Evolutionary conservation across 2,113 vertebrate species (phyloP).

Genomic region (Amblyornis subalaris): DNA sequence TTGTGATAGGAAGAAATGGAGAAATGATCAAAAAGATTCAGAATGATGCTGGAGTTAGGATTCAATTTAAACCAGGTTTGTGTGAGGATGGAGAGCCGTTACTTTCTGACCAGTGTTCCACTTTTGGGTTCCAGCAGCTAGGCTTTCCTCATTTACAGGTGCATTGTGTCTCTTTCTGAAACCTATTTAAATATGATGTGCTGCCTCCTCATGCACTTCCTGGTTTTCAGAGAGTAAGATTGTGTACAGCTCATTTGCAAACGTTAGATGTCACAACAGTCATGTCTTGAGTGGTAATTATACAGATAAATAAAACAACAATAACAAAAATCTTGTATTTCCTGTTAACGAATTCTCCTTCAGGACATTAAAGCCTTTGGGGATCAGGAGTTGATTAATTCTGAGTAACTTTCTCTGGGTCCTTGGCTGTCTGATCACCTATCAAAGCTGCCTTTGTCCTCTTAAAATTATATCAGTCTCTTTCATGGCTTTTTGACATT

Average conservation of each 20-base stretch:
- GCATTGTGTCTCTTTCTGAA: constrained; percentile 27
- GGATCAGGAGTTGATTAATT: constrained; percentile 66
- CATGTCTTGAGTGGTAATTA: neutral
- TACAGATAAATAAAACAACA: neutral
- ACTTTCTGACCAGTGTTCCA: neutral
- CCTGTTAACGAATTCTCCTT: constrained; percentile 7
- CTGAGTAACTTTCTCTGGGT: constrained; percentile 59
- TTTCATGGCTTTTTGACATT: constrained; percentile 21
- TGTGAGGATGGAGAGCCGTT: constrained; percentile 34
- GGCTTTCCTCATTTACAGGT: neutral
- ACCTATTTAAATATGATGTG: neutral
- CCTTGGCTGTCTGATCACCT: constrained; percentile 68
- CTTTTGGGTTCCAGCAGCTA: constrained; percentile 13
- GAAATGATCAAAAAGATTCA: constrained; percentile 99
- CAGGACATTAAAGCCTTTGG: constrained; percentile 58
- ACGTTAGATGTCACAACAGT: neutral
- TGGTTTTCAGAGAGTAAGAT: constrained; percentile 24
- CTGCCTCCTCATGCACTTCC: constrained; percentile 11
- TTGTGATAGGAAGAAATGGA: constrained; percentile 96
- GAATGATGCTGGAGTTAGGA: constrained; percentile 94
- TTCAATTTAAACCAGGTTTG: constrained; percentile 98
- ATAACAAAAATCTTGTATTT: neutral
- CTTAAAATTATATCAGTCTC: constrained; percentile 16
- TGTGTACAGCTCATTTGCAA: neutral
- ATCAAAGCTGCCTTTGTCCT: constrained; percentile 56